phyloP scores from a whole-genome alignment of 2,888 invertebrate species.

The Seira ritae region DNA sequence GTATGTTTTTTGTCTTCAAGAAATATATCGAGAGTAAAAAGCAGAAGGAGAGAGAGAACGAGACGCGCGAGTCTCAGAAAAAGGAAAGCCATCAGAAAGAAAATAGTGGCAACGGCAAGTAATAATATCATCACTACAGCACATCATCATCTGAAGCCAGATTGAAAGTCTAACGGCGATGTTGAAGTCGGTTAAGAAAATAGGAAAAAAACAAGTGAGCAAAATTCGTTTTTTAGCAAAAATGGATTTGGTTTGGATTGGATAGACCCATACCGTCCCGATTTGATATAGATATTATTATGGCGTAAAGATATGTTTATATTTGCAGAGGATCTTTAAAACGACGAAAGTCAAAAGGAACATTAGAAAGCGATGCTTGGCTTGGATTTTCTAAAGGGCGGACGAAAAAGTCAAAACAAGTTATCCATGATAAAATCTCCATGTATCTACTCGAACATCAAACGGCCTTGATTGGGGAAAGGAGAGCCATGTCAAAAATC shows the following conservation, averaged over 20 bases:
- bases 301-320: too few species aligned
- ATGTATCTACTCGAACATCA: background rate
- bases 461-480: background rate
- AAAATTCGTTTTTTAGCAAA: constrained; percentile 14
- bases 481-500: constrained; percentile 29
- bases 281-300: background rate
- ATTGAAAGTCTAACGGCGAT: constrained; percentile 7
- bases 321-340: background rate
- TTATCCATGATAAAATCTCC: background rate
- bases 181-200: background rate
- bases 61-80: constrained; percentile 22
- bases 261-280: background rate
- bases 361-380: background rate
- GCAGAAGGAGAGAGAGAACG: background rate
- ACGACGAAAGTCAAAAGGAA: background rate
- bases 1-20: background rate
- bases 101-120: constrained; percentile 54
- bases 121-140: constrained; percentile 30
- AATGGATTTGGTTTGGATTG: too few species aligned
- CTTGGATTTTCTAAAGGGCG: background rate
- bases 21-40: too few species aligned
- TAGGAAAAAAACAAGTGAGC: constrained; percentile 25
- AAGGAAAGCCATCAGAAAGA: constrained; percentile 55
- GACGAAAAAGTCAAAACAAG: background rate
- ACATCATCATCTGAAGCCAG: constrained; percentile 44